phyloP scores from a whole-genome alignment of 2,113 vertebrate species.

The Pyxicephalus adspersus region DNA sequence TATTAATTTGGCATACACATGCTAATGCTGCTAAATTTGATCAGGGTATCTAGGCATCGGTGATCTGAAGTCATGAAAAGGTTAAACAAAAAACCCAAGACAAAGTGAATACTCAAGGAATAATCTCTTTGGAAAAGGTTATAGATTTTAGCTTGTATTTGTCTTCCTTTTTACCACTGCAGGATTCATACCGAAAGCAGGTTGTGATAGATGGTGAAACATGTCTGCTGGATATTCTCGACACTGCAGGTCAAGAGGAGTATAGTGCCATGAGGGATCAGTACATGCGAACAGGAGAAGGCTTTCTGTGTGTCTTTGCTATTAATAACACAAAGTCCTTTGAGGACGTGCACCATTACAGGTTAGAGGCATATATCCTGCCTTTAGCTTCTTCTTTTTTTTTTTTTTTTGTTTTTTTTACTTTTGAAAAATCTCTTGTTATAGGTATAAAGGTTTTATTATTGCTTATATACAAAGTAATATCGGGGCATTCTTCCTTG shows the following conservation, averaged over 20 bases:
- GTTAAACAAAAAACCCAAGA: too few relatives aligned
- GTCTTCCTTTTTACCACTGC: slow-evolving; percentile 5
- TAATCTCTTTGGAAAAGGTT: background rate
- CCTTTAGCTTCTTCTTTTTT: background rate
- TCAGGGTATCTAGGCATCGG: too few relatives aligned
- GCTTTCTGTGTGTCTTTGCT: slow-evolving; percentile 87
- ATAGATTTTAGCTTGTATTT: background rate
- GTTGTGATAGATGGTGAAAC: slow-evolving; percentile 60
- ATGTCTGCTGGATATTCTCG: slow-evolving; percentile 70
- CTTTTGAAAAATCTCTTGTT: too few relatives aligned
- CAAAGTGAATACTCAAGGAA: too few relatives aligned
- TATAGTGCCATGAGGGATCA: slow-evolving; percentile 85
- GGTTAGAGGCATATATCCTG: slow-evolving; percentile 63
- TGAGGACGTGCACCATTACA: slow-evolving; percentile 83
- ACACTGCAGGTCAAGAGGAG: slow-evolving; percentile 66
- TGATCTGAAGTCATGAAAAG: too few relatives aligned
- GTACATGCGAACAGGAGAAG: slow-evolving; percentile 85
- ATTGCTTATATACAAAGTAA: too few relatives aligned
- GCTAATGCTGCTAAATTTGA: too few relatives aligned
- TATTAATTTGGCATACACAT: too few relatives aligned
- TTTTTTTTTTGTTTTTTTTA: background rate
- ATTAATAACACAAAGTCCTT: slow-evolving; percentile 86
- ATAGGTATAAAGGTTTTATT: too few relatives aligned
- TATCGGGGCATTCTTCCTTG: too few relatives aligned
- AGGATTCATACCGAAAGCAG: slow-evolving; percentile 73